Base-by-base conservation (phyloP, 1,140 invertebrate species). In the Zaprionus vittiger region DNA sequence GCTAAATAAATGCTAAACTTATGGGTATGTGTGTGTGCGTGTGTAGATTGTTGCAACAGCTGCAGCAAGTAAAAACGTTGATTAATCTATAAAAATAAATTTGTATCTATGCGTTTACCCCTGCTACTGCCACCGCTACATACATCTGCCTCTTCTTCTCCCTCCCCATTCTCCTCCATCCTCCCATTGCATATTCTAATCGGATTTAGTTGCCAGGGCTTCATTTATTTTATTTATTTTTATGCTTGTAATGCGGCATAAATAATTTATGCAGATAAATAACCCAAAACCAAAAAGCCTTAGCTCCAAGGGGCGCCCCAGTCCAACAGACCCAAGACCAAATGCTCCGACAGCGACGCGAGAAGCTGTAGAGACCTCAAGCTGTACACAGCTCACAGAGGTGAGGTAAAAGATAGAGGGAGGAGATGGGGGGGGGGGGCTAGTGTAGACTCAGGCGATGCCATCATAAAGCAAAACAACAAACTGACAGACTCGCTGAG, bases 221-320 rank as follows among this genome's bases (percentile, higher is more conserved):
- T 81, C 85, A 89, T 90, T 89, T 89, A 89, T 90, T 89, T 89
- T 89, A 89, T 90, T 89, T 89, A 89, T 89, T 89, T 89, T 89
- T 89, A 89, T 89, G 84, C 85, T 83, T 76, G 73, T 89, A 89
- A 89, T 89, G 84, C 84, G 79, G 84, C 84, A 90, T 89, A 89
- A 89, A 90, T 89, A 89, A 89, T 89, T 89, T 89, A 89, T 89
- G 85, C 84, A 90, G 81, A 89, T 89, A 89, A 89, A 89, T 89
- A 89, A 89, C 84, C 79, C 84, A 75, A 79, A 81, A 84, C 78
- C 77, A 62, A 83, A 83, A 70, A 78, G 65, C 56, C 77, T 22
- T 41, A 55, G 54, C 67, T 66, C 83, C 80, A 80, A 71, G 77
- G 77, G 79, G 79, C 64, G 68, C 41, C 64, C 59, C 59, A 52